Base-by-base conservation (phyloP, 2,888 invertebrate genomes). In the Matsumyia berberina region DNA sequence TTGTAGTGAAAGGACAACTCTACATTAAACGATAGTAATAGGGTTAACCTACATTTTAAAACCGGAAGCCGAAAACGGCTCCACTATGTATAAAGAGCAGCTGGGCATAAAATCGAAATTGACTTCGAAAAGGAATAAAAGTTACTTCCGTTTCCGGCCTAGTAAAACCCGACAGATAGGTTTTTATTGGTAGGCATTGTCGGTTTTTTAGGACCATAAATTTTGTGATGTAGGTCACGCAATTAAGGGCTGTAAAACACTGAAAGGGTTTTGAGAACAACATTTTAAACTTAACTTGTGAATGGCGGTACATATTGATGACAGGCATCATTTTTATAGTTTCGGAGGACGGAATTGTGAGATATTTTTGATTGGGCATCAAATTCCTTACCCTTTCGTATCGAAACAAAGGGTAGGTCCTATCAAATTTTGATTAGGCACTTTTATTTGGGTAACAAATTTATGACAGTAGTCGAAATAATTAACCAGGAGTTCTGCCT, bases 161-260 rank as follows among this genome's bases (percentile, higher is more conserved):
- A 29, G 29, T 49, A 24, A 42, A 19, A 8, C 15, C 15, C 29
- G 7, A 29, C 12, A 15, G 24, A 39, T 19, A 12, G 19, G 9
- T 3, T 42, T 55, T 42, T 31, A 60, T 24, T 15, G 42, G 2
- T 29, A 15, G 46, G 17, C 15, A 42, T 29, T 11, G 31, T 42
- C 12, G 9, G 29, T 9, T 24, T 24, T 29, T 46, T 9, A 19
- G 19, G 19, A 6, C 12, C 39, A 24, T 58, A 58, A 58, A 39
- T 58, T 39, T 58, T 15, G 9, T 12, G 15, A 60, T 60, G 24
- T 60, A 24, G 60, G 60, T 60, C 60, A 60, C 24, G 15, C 15
- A 44, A 60, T 60, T 60, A 60, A 29, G 31, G 1, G 24, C n/a
- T 2, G 12, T 24, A 39, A 58, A 58, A 12, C 24, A 24, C 39